phyloP scores from a whole-genome alignment of 2,888 invertebrate species.

The Drosophila fungiperda region DNA sequence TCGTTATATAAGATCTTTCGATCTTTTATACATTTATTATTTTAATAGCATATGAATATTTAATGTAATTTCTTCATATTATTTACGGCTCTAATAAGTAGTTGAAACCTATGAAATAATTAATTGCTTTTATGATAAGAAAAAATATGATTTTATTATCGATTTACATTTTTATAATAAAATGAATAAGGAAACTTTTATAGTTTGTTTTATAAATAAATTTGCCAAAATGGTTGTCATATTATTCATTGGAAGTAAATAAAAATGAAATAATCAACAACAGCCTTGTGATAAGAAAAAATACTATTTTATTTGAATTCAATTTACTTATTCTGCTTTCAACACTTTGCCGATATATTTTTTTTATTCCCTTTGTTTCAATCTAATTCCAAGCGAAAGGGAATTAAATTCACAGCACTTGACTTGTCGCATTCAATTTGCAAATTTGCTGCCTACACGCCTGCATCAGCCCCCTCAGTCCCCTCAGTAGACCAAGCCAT shows the following conservation, averaged over 20 bases:
- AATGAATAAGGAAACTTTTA: no score
- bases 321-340: conserved; percentile 13
- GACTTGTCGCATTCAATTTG: conserved; percentile 78
- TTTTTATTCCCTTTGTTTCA: conserved; percentile 34
- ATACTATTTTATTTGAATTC: conserved; percentile 9
- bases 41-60: not conserved
- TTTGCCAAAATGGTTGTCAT: not conserved
- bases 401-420: conserved; percentile 78
- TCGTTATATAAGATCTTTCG: not conserved
- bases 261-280: no score
- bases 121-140: not conserved
- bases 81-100: no score
- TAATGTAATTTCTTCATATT: not conserved
- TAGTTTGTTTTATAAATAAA: not conserved
- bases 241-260: not conserved
- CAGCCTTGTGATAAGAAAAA: no score
- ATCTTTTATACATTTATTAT: not conserved
- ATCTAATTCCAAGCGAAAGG: conserved; percentile 69
- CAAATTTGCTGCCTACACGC: conserved; percentile 41
- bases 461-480: not conserved
- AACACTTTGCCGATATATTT: conserved; percentile 26
- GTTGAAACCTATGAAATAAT: not conserved
- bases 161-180: no score
- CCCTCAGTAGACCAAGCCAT: conserved; percentile 9
- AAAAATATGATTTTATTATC: not conserved